These are phyloP conservation scores for Proterorhinus semilunaris DNA, from an alignment of 2,113 vertebrate species.

Conservation along the genomic window DNA sequence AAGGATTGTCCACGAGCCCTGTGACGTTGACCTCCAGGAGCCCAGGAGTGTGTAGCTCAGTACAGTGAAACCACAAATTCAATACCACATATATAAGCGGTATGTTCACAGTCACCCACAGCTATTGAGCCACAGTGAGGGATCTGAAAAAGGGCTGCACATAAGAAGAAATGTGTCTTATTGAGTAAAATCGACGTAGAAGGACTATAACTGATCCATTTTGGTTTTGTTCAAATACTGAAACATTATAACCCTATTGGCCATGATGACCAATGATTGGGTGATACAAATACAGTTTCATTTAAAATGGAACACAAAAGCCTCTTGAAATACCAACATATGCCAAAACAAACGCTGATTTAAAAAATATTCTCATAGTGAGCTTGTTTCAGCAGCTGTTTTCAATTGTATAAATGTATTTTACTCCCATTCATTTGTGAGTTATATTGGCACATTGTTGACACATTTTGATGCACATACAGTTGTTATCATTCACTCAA, in stretches of 20 bases:
- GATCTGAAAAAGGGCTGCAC: background rate
- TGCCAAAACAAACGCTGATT: background rate
- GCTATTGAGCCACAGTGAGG: background rate
- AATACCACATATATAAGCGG: conserved; percentile 6
- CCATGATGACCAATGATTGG: background rate
- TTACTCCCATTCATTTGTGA: conserved; percentile 1
- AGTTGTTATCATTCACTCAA: too few species aligned
- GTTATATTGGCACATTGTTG: background rate
- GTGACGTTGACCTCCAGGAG: conserved; percentile 19
- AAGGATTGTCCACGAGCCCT: conserved; percentile 11
- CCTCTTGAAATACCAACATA: background rate
- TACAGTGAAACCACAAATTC: conserved; percentile 7
- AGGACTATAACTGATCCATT: background rate
- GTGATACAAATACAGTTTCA: background rate
- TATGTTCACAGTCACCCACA: conserved; percentile 7
- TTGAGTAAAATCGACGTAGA: background rate
- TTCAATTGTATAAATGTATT: background rate
- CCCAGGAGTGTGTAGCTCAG: background rate
- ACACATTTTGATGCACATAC: too few species aligned
- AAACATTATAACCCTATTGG: background rate
- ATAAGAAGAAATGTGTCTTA: background rate
- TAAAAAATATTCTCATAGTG: background rate
- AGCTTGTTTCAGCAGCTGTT: conserved; percentile 3
- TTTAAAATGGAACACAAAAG: background rate
- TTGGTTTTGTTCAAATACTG: background rate